Evolutionary conservation across 2,113 vertebrate genomes (phyloP).

Genomic region (Equus przewalskii): DNA sequence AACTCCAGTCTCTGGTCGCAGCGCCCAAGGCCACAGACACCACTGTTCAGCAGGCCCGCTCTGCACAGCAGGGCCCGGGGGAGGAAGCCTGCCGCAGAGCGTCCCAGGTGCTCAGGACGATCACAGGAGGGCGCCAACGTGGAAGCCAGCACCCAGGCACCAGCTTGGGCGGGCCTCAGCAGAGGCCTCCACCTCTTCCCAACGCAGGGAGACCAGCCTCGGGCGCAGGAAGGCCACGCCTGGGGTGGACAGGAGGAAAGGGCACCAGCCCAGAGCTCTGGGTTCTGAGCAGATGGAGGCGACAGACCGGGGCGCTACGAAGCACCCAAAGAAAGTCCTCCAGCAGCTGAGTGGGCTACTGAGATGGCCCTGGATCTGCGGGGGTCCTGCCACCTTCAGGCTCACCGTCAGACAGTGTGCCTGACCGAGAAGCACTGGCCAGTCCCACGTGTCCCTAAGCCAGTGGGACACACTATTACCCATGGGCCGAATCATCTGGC

Average conservation of each 20-base stretch:
- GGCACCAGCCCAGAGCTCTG: not conserved
- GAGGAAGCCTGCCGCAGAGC: not conserved
- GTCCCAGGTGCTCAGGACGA: no score
- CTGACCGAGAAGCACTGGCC: not conserved
- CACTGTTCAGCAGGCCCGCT: not conserved
- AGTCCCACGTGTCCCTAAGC: no score
- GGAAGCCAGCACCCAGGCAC: not conserved
- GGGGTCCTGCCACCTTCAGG: not conserved
- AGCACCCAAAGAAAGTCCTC: not conserved
- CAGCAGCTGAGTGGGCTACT: not conserved
- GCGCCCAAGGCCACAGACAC: not conserved
- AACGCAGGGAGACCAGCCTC: not conserved
- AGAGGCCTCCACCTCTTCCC: not conserved
- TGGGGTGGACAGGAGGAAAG: not conserved
- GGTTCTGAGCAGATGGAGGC: rapidly evolving
- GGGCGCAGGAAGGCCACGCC: not conserved
- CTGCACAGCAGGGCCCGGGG: rapidly evolving
- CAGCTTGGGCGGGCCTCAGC: no score
- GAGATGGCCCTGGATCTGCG: no score
- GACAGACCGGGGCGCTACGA: no score
- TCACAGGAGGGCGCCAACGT: not conserved
- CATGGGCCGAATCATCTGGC: no score
- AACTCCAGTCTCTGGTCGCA: not conserved
- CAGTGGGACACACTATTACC: not conserved
- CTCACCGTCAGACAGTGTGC: not conserved